These are phyloP conservation scores for Pogonophryne albipinna DNA, from an alignment of 2,797 vertebrate species.

Conservation along the genomic window DNA sequence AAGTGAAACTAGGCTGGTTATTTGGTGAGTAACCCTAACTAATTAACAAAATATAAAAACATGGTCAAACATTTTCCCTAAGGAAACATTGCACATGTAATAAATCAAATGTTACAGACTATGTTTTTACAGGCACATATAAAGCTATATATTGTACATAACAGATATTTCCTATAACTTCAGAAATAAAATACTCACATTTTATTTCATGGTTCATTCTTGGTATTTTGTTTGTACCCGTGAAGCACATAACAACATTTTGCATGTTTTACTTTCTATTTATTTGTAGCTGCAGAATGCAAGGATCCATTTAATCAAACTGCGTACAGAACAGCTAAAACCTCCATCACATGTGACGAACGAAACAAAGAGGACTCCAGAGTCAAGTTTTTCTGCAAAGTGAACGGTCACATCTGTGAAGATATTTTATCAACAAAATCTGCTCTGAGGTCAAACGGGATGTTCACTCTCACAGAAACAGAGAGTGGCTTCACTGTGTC, in stretches of 20 bases:
- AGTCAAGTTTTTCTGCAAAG: conserved; percentile 32
- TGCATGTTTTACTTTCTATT: rapidly evolving
- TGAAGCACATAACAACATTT: too few species aligned
- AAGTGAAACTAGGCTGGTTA: not conserved
- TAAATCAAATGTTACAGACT: too few species aligned
- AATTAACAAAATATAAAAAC: too few species aligned
- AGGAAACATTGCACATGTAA: too few species aligned
- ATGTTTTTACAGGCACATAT: too few species aligned
- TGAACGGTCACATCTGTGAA: not conserved
- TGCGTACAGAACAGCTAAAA: not conserved
- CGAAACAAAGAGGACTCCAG: rapidly evolving
- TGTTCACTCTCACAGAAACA: not conserved
- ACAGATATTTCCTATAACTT: too few species aligned
- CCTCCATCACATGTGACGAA: conserved; percentile 28
- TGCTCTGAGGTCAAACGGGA: not conserved
- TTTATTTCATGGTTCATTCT: too few species aligned
- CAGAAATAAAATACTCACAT: too few species aligned
- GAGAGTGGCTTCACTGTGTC: rapidly evolving
- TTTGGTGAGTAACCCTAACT: not conserved
- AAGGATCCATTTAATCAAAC: rapidly evolving
- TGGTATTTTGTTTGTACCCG: too few species aligned
- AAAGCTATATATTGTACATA: too few species aligned
- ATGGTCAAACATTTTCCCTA: too few species aligned
- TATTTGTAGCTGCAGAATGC: not conserved
- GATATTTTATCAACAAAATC: not conserved